Evolutionary conservation across 2,888 invertebrate genomes (phyloP).

Genomic region (Drosophila diplacantha): DNA sequence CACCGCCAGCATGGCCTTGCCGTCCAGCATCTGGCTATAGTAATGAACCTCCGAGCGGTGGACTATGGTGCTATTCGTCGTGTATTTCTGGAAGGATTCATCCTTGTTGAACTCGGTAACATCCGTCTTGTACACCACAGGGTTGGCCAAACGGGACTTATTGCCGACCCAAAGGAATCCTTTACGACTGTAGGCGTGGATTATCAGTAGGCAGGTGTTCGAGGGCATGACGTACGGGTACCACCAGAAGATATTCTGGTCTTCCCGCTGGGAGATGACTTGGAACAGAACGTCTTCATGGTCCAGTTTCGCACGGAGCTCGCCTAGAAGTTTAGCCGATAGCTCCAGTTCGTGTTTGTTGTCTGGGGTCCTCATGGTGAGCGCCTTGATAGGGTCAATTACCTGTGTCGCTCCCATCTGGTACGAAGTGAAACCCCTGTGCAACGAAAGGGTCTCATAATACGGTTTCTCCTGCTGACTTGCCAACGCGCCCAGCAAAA

Average conservation of each 20-base stretch:
- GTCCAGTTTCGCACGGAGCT: not conserved
- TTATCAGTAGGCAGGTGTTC: conserved; percentile 7
- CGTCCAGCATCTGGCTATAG: conserved; percentile 9
- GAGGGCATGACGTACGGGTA: conserved; percentile 35
- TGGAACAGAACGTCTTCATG: conserved; percentile 27
- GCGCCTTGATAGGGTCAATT: fast-evolving
- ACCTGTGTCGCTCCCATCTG: conserved; percentile 27
- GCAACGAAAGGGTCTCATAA: not conserved
- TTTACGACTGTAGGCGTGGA: conserved; percentile 16
- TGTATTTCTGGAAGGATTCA: not conserved
- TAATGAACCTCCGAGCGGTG: conserved; percentile 11
- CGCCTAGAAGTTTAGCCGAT: conserved; percentile 6
- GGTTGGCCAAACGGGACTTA: not conserved
- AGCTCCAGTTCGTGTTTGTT: not conserved
- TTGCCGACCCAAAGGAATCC: not conserved
- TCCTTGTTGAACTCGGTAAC: conserved; percentile 1
- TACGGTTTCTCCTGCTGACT: conserved; percentile 7
- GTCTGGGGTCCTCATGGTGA: conserved; percentile 9
- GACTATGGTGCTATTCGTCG: conserved; percentile 10
- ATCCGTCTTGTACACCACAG: conserved; percentile 17
- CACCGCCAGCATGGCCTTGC: conserved; percentile 24
- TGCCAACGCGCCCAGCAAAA: conserved; percentile 33
- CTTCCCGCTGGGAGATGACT: conserved; percentile 26
- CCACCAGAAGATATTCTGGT: conserved; percentile 41
- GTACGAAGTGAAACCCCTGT: conserved; percentile 15